Base-by-base conservation (phyloP, 2,797 vertebrate genomes). In the Anas georgica region DNA sequence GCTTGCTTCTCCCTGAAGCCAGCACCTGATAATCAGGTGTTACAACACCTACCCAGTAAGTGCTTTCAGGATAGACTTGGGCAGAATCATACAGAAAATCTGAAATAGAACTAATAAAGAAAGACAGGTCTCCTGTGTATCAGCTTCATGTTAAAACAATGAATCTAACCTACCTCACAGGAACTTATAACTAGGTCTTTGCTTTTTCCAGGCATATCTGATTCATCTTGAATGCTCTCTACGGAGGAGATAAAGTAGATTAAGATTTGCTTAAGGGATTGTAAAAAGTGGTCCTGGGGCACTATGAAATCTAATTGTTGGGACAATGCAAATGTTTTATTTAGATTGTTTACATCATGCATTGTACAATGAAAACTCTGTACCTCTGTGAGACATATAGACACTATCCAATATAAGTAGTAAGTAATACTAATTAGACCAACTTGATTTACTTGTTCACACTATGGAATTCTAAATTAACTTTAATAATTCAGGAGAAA, bases 391-490 rank as follows among this genome's bases (percentile, higher is more conserved):
- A 81, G 88, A 90, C 68, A 87, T 73, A 77, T 10, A 94, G 75
- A 84, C 13, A 17, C 21, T 64, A 60, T 50, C 31, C 88, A 96
- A 80, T 93, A 56, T 67, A 91, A 88, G 72, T 83, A 77, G 64
- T 64, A 93, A 95, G 94, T 86, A 88, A 91, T 78, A 87, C 83
- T 93, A 95, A 95, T 96, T 94, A 93, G 86, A 69, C 60, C 18
- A 78, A 86, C 81, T 89, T 95, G 88, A 95, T 92, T 95, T 95
- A 92, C 73, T 81, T 55, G 33, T 86, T 94, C 86, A 85, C 54
- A 55, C 83, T 88, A 64, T 58, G 83, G 90, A 79, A 91, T 83
- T 94, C 75, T 81, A 94, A 96, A 96, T 96, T 94, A 95, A 93
- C 91, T 94, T 91, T 82, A 93, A 93, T 90, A 95, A 88, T 92